Percentiles rank a stretch among this genome's conserved stretches.
Evolutionary conservation across 1,140 invertebrate species (phyloP).

Genomic region (Vollenhovia emeryi): DNA sequence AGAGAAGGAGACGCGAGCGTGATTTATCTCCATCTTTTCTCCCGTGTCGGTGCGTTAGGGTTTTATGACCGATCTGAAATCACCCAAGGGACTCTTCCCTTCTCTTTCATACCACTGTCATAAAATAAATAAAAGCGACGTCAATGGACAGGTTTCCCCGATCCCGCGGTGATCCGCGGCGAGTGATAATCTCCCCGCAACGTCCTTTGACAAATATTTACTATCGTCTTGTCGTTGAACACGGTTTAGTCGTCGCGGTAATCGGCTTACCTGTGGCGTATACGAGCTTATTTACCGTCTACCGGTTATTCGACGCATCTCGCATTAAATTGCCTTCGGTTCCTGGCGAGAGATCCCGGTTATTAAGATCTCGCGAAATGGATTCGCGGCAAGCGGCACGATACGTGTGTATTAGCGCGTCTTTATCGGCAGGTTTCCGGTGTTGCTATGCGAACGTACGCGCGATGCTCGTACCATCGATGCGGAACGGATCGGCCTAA

Average conservation of each 20-base stretch:
- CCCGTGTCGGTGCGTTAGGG: not conserved
- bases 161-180: not conserved
- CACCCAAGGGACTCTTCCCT: not conserved
- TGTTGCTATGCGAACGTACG: slow-evolving; percentile 67
- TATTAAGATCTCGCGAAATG: slow-evolving; percentile 1
- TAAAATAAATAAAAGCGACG: slow-evolving; percentile 37
- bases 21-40: not conserved
- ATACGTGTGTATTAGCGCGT: not conserved
- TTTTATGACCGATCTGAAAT: not conserved
- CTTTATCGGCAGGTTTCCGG: slow-evolving; percentile 62
- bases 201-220: slow-evolving; percentile 40
- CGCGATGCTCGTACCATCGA: slow-evolving; percentile 61
- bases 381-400: not conserved
- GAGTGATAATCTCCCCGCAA: slow-evolving; percentile 21
- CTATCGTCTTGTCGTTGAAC: slow-evolving; percentile 19
- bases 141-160: not conserved
- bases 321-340: slow-evolving; percentile 8
- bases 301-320: not conserved
- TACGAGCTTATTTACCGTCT: not conserved
- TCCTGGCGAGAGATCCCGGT: not conserved
- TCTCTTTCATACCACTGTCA: not conserved
- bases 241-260: slow-evolving; percentile 15
- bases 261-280: slow-evolving; percentile 10
- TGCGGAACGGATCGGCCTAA: slow-evolving; percentile 76
- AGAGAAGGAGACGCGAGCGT: not conserved